These are phyloP conservation scores for Danio rerio DNA, from an alignment of 2,113 vertebrate species.

Conservation along the genomic window DNA sequence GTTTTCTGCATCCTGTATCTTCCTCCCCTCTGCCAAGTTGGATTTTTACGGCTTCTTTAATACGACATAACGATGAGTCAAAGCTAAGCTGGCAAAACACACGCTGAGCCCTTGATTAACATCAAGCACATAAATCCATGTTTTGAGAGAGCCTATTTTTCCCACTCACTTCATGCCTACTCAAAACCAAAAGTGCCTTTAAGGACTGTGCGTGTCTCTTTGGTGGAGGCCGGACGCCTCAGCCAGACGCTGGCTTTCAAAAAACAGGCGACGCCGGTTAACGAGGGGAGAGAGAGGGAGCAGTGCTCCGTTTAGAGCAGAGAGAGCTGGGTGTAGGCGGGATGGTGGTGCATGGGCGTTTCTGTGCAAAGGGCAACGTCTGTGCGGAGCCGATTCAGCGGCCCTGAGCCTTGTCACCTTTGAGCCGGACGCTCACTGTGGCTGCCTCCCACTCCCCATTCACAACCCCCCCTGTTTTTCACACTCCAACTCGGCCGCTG, in stretches of 20 bases:
- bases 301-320: conserved; percentile 37
- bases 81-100: conserved; percentile 46
- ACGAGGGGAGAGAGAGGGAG: conserved; percentile 38
- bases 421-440: conserved; percentile 54
- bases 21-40: conserved; percentile 10
- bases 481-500: conserved; percentile 51
- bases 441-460: conserved; percentile 58
- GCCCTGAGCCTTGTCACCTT: conserved; percentile 55
- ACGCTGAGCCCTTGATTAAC: conserved; percentile 56
- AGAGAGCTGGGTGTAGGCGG: conserved; percentile 52
- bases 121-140: conserved; percentile 56
- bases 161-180: conserved; percentile 47
- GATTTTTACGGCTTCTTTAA: conserved; percentile 42
- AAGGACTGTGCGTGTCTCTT: conserved; percentile 24
- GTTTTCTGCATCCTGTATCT: not conserved
- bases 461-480: conserved; percentile 48
- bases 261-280: conserved; percentile 40
- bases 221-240: conserved; percentile 29
- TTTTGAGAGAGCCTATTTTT: conserved; percentile 46
- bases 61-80: conserved; percentile 33
- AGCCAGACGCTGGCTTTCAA: conserved; percentile 35
- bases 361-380: conserved; percentile 55
- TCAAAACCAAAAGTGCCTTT: conserved; percentile 49
- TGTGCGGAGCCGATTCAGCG: conserved; percentile 51
- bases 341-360: conserved; percentile 56